phyloP scores from a whole-genome alignment of 2,797 vertebrate genomes.

The Microtus agrestis region DNA sequence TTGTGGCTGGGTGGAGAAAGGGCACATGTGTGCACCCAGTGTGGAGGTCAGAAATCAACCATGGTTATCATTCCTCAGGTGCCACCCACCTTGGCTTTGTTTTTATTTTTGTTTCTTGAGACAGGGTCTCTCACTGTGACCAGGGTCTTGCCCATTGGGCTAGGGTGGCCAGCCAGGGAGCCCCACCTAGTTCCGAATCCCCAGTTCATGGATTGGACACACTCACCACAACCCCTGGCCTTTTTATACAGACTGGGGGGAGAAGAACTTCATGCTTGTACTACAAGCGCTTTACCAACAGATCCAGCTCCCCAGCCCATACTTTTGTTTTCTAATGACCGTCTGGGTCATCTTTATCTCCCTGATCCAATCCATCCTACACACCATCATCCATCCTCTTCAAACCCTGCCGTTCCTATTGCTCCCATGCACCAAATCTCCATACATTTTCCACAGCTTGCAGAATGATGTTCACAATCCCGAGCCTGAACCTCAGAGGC shows the following conservation, averaged over 20 bases:
- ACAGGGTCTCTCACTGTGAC: neutral
- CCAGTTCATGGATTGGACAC: neutral
- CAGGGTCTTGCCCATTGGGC: too few species aligned
- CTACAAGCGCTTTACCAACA: neutral
- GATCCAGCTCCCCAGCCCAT: neutral
- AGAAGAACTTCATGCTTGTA: neutral
- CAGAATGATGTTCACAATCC: conserved; percentile 36
- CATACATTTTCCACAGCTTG: neutral
- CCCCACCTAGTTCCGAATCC: neutral
- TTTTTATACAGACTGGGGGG: neutral
- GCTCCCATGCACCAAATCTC: neutral
- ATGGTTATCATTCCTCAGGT: neutral
- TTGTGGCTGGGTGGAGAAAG: neutral
- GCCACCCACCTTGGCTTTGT: neutral
- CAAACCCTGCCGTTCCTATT: neutral
- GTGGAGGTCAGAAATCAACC: neutral
- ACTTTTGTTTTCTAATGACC: neutral
- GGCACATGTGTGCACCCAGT: neutral
- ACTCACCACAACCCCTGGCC: neutral
- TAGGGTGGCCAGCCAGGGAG: neutral
- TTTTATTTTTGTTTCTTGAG: neutral
- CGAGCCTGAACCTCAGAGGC: neutral
- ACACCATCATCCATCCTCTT: neutral
- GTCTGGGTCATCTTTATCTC: neutral
- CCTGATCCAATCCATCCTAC: neutral